Evolutionary conservation across 2,113 vertebrate species (phyloP).

Genomic region (Pteropus alecto): DNA sequence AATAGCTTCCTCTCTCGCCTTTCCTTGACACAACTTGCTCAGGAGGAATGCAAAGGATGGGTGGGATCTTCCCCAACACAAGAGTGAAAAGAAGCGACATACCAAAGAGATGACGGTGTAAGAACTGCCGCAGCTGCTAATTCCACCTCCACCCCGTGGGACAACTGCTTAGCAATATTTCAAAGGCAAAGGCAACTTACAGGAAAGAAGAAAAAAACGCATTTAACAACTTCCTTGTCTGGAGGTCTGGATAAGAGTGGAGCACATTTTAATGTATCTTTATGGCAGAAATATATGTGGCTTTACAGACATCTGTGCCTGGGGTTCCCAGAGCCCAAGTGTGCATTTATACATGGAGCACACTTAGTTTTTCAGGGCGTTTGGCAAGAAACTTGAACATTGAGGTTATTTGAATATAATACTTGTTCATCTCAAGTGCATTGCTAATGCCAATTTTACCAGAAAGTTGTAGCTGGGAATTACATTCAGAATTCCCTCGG

Average conservation of each 20-base stretch:
- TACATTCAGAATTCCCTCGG: background rate
- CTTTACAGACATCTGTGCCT: background rate
- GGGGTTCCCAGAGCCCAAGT: background rate
- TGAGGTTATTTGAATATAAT: background rate
- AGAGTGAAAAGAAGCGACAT: constrained; percentile 85
- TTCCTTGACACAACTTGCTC: constrained; percentile 83
- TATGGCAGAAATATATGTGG: background rate
- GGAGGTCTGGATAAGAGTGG: constrained; percentile 68
- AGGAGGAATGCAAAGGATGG: constrained; percentile 81
- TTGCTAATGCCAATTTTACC: background rate
- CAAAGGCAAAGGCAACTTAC: constrained; percentile 70
- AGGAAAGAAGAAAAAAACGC: constrained; percentile 48
- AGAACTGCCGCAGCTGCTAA: constrained; percentile 63
- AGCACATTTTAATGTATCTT: background rate
- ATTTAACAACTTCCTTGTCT: constrained; percentile 65
- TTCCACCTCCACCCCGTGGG: constrained; percentile 79
- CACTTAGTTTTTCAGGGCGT: background rate
- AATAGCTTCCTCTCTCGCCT: constrained; percentile 77
- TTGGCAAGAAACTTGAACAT: background rate
- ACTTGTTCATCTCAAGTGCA: background rate
- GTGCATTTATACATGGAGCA: background rate
- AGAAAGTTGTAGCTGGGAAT: background rate
- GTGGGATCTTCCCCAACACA: constrained; percentile 83
- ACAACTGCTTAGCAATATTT: constrained; percentile 79
- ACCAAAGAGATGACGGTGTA: constrained; percentile 80